A percentile compares a stretch with the other conserved stretches of the same genome.
These are phyloP conservation scores for Myathropa florea DNA, from an alignment of 2,888 invertebrate species.

Conservation along the genomic window DNA sequence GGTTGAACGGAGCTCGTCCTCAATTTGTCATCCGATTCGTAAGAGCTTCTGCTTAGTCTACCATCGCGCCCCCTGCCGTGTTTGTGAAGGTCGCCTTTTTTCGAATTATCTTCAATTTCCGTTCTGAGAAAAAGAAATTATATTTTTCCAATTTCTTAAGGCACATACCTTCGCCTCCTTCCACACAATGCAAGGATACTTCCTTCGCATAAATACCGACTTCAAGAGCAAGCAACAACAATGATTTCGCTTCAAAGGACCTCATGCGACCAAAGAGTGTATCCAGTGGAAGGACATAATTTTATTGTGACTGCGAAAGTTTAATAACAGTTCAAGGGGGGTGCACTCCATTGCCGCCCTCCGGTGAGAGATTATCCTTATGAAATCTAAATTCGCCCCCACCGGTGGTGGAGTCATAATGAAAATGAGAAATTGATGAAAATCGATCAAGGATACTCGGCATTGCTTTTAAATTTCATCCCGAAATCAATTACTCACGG, in stretches of 20 bases:
- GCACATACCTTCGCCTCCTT: not conserved
- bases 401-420: not conserved
- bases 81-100: not conserved
- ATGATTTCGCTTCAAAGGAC: not conserved
- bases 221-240: not conserved
- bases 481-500: constrained; percentile 54
- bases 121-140: not conserved
- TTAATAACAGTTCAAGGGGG: constrained; percentile 36
- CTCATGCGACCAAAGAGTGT: not conserved
- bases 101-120: not conserved
- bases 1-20: not conserved
- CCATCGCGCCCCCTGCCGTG: not conserved
- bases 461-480: constrained; percentile 32
- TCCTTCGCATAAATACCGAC: too few relatives aligned
- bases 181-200: not conserved
- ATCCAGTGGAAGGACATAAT: constrained; percentile 29
- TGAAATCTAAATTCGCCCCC: not conserved
- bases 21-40: not conserved
- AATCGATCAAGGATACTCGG: constrained; percentile 32
- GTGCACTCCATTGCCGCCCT: not conserved
- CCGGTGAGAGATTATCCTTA: not conserved
- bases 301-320: constrained; percentile 38
- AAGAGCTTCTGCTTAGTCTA: not conserved
- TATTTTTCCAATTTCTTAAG: not conserved
- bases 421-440: constrained; percentile 62